These are phyloP conservation scores for Phymanthus crucifer DNA, from an alignment of 92 coral and sea anemone species.

Conservation along the genomic window DNA sequence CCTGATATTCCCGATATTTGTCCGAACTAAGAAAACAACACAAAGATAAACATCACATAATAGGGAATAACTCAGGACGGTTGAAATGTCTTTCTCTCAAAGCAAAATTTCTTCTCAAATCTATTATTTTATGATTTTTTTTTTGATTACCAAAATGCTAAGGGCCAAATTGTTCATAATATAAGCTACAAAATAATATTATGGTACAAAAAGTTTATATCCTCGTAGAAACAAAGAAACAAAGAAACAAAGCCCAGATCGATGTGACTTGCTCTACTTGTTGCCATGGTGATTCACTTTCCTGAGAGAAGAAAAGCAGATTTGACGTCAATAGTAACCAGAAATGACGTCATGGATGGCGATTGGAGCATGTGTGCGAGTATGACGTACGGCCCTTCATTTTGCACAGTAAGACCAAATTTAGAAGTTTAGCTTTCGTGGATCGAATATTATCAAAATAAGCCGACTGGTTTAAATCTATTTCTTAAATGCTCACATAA, in stretches of 20 bases:
- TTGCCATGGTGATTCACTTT: conserved; percentile 21
- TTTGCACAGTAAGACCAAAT: neutral
- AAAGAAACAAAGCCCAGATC: too few relatives aligned
- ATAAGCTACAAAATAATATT: conserved; percentile 19
- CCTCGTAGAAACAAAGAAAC: neutral
- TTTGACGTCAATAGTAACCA: conserved; percentile 14
- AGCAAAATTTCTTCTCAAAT: neutral
- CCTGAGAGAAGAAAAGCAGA: conserved; percentile 47
- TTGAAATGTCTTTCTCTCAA: neutral
- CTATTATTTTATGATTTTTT: neutral
- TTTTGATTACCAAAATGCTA: neutral
- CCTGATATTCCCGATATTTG: neutral
- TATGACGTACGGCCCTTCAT: neutral
- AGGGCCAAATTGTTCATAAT: neutral
- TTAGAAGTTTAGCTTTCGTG: neutral
- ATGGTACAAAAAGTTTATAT: conserved; percentile 7
- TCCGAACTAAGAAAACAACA: neutral
- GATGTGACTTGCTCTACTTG: conserved; percentile 30
- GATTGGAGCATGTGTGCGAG: neutral
- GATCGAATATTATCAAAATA: neutral
- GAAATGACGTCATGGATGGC: neutral
- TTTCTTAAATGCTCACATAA: too few relatives aligned
- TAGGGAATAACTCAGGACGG: neutral
- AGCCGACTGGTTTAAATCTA: too few relatives aligned
- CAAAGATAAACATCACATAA: neutral